These are phyloP conservation scores for Cetoscarus ocellatus DNA, from an alignment of 2,797 vertebrate genomes.

Conservation along the genomic window DNA sequence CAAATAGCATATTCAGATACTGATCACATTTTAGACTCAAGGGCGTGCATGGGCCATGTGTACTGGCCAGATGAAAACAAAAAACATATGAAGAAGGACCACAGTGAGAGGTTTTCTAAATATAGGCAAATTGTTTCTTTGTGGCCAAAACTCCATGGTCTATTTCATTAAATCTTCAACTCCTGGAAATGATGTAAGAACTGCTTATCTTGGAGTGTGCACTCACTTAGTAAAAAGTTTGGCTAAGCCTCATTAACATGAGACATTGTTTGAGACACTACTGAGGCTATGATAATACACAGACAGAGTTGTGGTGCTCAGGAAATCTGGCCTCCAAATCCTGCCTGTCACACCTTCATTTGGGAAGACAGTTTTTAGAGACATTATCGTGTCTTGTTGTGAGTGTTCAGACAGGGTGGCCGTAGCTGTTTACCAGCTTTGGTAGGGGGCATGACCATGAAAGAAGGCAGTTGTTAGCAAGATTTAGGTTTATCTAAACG, in stretches of 20 bases:
- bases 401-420: constrained; percentile 34
- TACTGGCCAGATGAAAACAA: constrained; percentile 43
- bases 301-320: constrained; percentile 44
- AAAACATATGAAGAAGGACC: constrained; percentile 52
- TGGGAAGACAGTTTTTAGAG: constrained; percentile 58
- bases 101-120: constrained; percentile 50
- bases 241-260: constrained; percentile 16
- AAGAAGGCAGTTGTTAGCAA: constrained; percentile 23
- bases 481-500: constrained; percentile 1
- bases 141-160: constrained; percentile 32
- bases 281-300: constrained; percentile 60
- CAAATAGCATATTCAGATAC: constrained; percentile 55
- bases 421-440: constrained; percentile 20
- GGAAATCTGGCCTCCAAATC: constrained; percentile 64
- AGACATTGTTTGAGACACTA: constrained; percentile 59
- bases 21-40: constrained; percentile 44
- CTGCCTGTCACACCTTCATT: constrained; percentile 57
- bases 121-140: constrained; percentile 28
- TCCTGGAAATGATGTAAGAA: constrained; percentile 31
- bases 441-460: not conserved
- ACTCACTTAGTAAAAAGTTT: constrained; percentile 30
- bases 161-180: not conserved
- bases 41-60: constrained; percentile 50
- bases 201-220: constrained; percentile 27
- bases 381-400: constrained; percentile 33